These are phyloP conservation scores for Peribatodes rhomboidaria DNA, from an alignment of 2,888 invertebrate species.

Conservation along the genomic window DNA sequence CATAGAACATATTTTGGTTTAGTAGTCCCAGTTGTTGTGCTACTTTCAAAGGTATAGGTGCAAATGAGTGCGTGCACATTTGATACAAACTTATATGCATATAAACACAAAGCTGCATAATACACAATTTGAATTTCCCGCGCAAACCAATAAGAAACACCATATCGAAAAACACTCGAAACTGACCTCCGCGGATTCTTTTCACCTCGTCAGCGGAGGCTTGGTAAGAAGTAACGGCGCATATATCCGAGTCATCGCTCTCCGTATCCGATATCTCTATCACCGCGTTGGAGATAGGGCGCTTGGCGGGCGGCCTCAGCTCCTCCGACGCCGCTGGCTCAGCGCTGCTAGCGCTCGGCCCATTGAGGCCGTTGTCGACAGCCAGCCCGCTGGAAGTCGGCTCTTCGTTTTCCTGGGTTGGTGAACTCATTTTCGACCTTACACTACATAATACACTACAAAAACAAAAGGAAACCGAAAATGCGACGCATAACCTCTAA, in stretches of 20 bases:
- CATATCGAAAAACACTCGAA: constrained; percentile 37
- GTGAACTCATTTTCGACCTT: constrained; percentile 75
- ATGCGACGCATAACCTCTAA: constrained; percentile 82
- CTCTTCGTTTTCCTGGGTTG: constrained; percentile 73
- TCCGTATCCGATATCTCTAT: constrained; percentile 83
- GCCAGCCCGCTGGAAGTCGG: constrained; percentile 66
- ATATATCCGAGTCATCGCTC: constrained; percentile 83
- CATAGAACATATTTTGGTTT: background rate
- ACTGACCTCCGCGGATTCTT: constrained; percentile 79
- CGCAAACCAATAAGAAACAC: constrained; percentile 54
- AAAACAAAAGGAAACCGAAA: constrained; percentile 76
- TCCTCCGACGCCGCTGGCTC: constrained; percentile 53
- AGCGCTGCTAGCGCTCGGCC: constrained; percentile 52
- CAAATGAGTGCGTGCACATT: background rate
- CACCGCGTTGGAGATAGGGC: constrained; percentile 68
- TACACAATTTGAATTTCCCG: constrained; percentile 66
- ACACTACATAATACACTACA: constrained; percentile 79
- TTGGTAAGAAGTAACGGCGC: constrained; percentile 82
- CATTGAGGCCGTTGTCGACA: constrained; percentile 58
- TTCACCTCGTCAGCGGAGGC: constrained; percentile 83
- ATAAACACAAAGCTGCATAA: no score
- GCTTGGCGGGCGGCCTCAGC: constrained; percentile 77
- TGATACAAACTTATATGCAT: no score
- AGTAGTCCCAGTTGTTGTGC: background rate
- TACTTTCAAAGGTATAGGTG: background rate